Evolutionary conservation across 2,888 invertebrate species (phyloP).

Genomic region (Apotomis betuletana): DNA sequence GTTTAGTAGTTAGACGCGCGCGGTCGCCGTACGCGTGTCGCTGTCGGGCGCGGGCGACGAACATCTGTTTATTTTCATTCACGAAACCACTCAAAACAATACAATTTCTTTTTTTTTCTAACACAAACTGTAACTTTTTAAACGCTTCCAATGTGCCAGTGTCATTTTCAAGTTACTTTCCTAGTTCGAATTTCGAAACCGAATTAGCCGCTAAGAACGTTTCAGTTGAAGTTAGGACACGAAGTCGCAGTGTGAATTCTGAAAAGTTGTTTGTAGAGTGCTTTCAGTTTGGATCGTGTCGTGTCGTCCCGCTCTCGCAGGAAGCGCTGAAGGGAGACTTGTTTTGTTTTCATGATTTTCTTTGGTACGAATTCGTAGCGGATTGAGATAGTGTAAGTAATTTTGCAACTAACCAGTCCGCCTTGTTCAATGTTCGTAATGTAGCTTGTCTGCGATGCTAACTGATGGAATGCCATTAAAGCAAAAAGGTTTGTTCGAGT

Average conservation of each 20-base stretch:
- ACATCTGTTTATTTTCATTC: constrained; percentile 65
- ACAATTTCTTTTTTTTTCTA: constrained; percentile 51
- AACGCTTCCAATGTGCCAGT: constrained; percentile 51
- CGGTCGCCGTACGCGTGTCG: constrained; percentile 68
- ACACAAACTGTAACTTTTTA: constrained; percentile 50
- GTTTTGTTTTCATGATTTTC: constrained; percentile 77
- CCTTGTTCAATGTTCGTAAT: constrained; percentile 37
- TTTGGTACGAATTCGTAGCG: constrained; percentile 65
- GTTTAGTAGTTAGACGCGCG: constrained; percentile 71
- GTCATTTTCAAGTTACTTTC: constrained; percentile 53
- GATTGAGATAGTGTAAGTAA: constrained; percentile 73
- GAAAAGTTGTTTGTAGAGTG: constrained; percentile 77
- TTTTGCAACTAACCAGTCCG: constrained; percentile 42
- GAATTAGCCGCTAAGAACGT: constrained; percentile 54
- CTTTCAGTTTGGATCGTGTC: constrained; percentile 78
- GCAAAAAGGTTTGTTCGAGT: constrained; percentile 36
- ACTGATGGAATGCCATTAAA: constrained; percentile 31
- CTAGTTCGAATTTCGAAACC: constrained; percentile 49
- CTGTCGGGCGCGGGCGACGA: constrained; percentile 53
- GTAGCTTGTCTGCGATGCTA: constrained; percentile 31
- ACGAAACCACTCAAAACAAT: constrained; percentile 65
- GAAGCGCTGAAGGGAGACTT: constrained; percentile 62
- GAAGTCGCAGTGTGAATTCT: constrained; percentile 64
- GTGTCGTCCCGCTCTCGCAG: constrained; percentile 68
- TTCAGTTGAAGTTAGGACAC: constrained; percentile 57